A percentile compares a stretch with the other conserved stretches of the same genome.
These are phyloP conservation scores for Formica aserva DNA, from an alignment of 2,888 invertebrate species.

Conservation along the genomic window DNA sequence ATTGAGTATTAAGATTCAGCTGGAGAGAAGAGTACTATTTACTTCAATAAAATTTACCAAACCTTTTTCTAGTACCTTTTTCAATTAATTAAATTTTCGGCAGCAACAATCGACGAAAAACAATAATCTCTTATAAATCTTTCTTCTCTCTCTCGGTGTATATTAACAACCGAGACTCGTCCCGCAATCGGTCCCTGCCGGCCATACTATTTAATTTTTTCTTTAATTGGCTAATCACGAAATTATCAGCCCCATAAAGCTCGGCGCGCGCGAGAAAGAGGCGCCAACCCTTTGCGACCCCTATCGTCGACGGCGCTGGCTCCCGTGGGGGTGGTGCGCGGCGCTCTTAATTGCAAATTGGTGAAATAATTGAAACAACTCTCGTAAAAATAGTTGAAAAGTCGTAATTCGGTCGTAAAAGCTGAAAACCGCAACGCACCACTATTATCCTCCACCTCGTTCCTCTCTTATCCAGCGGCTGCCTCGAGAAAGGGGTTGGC, in stretches of 20 bases:
- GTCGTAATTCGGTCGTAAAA: slow-evolving; percentile 85
- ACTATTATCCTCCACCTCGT: slow-evolving; percentile 74
- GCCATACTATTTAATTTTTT: slow-evolving; percentile 65
- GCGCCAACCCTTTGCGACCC: slow-evolving; percentile 75
- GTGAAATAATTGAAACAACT: slow-evolving; percentile 86
- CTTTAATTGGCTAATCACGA: slow-evolving; percentile 81
- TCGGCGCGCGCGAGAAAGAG: slow-evolving; percentile 59
- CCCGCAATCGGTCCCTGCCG: slow-evolving; percentile 30
- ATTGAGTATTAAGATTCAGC: neutral
- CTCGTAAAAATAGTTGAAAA: slow-evolving; percentile 86
- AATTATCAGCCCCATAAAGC: slow-evolving; percentile 82
- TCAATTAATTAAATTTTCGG: slow-evolving; percentile 32
- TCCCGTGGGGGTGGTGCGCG: slow-evolving; percentile 71
- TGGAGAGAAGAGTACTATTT: neutral
- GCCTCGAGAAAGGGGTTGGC: slow-evolving; percentile 72
- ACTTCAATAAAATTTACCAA: neutral
- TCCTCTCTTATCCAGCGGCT: slow-evolving; percentile 66
- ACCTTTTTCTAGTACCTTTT: neutral
- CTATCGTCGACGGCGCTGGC: slow-evolving; percentile 67
- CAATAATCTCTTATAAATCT: slow-evolving; percentile 8
- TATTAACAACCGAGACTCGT: slow-evolving; percentile 26
- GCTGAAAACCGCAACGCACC: slow-evolving; percentile 82
- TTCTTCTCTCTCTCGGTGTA: neutral
- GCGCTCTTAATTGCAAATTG: slow-evolving; percentile 85
- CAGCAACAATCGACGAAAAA: neutral